Conservation (phyloP, 2,113 vertebrate species). For the Sialia sialis region DNA sequence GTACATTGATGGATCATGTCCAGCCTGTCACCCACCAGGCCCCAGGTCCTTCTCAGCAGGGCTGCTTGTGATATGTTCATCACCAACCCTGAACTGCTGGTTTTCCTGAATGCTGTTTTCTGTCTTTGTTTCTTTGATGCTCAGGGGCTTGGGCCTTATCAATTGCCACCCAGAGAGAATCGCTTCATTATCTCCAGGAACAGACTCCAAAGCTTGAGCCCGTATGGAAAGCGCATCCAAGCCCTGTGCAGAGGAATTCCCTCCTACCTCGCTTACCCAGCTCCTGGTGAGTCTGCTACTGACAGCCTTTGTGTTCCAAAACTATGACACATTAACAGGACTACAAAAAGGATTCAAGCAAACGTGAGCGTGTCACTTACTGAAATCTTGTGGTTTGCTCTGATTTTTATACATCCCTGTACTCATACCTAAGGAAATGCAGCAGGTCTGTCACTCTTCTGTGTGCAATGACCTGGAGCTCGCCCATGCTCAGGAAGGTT, state of each 20-base stretch:
- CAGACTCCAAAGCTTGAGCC: not conserved
- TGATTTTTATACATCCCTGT: not conserved
- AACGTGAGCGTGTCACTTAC: not conserved
- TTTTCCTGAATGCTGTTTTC: not conserved
- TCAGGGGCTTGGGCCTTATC: not conserved
- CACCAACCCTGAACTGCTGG: accelerated
- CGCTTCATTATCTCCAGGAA: constrained; percentile 23
- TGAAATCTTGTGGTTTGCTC: not conserved
- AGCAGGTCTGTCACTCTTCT: not conserved
- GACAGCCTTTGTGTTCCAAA: not conserved
- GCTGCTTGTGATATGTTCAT: accelerated
- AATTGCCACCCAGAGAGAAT: not conserved
- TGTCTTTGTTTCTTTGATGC: not conserved
- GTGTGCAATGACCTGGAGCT: accelerated
- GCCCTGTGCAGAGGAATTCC: constrained; percentile 65
- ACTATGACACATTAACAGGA: not conserved
- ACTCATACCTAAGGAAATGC: accelerated
- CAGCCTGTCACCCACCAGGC: not conserved
- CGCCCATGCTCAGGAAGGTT: not conserved
- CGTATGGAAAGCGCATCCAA: constrained; percentile 22
- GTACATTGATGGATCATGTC: not conserved
- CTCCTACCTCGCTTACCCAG: constrained; percentile 59
- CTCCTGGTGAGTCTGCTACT: constrained; percentile 15
- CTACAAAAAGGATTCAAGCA: not conserved
- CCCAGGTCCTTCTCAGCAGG: not conserved